Conservation (phyloP, 2,797 vertebrate species). For the Chloroceryle amazona region DNA sequence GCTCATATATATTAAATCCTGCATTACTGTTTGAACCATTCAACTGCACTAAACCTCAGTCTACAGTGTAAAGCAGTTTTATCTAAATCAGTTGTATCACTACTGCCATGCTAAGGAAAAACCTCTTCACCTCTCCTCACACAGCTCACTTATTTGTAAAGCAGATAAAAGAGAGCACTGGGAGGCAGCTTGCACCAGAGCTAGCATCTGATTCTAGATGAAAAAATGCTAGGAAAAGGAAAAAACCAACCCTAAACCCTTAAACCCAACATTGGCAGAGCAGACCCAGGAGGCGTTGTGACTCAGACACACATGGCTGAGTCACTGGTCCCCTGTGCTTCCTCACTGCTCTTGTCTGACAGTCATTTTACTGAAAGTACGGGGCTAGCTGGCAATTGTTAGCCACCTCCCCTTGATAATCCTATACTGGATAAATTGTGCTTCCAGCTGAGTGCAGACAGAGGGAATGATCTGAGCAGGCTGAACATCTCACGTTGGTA, state of each 20-base stretch:
- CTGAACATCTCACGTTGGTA: fast-evolving
- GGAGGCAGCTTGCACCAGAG: not conserved
- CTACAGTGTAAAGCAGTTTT: not conserved
- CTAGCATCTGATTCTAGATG: not conserved
- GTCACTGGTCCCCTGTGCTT: slow-evolving; percentile 6
- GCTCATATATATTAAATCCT: not conserved
- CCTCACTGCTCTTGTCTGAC: not conserved
- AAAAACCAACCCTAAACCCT: not conserved
- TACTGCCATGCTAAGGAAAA: not conserved
- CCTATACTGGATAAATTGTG: not conserved
- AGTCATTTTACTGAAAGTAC: not conserved
- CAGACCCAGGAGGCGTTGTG: not conserved
- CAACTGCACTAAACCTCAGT: not conserved
- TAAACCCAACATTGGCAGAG: not conserved
- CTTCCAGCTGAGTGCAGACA: not conserved
- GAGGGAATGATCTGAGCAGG: not conserved
- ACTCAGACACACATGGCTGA: slow-evolving; percentile 32
- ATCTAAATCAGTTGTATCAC: not conserved
- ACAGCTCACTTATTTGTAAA: not conserved
- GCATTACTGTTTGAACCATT: not conserved
- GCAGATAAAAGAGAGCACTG: not conserved
- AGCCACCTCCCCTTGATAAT: not conserved
- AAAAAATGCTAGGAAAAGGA: not conserved
- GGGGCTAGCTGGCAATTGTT: not conserved
- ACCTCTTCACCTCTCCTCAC: not conserved